Percentiles rank a stretch among this genome's conserved stretches.
phyloP scores from a whole-genome alignment of 2,113 vertebrate species.

The Propithecus coquereli region DNA sequence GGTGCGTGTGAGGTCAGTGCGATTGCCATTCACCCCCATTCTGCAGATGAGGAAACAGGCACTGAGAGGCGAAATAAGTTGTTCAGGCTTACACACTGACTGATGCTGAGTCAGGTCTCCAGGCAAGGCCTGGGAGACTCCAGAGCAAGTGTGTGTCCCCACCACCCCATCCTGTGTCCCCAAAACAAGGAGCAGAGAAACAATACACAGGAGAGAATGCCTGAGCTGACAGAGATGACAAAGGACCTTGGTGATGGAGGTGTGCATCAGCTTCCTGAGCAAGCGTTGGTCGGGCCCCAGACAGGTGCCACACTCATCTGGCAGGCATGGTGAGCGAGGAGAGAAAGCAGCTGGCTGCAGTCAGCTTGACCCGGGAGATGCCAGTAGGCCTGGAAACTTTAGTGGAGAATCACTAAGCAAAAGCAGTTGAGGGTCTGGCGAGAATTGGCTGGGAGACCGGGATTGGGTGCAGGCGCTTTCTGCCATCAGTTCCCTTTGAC shows the following conservation, averaged over 20 bases:
- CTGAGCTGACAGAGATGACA: background rate
- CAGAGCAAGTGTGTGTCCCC: background rate
- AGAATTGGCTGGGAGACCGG: accelerated
- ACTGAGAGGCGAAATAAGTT: background rate
- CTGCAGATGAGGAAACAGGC: background rate
- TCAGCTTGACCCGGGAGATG: background rate
- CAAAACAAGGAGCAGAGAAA: background rate
- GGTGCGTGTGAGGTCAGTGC: background rate
- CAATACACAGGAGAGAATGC: accelerated
- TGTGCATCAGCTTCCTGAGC: background rate
- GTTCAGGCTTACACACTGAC: background rate
- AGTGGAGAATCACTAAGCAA: background rate
- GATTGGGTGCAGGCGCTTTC: accelerated
- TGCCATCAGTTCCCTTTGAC: background rate
- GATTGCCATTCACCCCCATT: background rate
- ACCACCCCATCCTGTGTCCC: background rate
- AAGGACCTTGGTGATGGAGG: background rate
- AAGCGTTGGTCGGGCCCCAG: background rate
- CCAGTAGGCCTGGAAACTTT: background rate
- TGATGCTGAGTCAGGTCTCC: background rate
- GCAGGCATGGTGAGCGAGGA: background rate
- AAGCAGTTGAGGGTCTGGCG: background rate
- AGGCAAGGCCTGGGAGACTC: background rate
- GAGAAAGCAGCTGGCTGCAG: background rate
- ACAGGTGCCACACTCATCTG: background rate